phyloP scores from a whole-genome alignment of 2,113 vertebrate species.

The Cranoglanis bouderius region DNA sequence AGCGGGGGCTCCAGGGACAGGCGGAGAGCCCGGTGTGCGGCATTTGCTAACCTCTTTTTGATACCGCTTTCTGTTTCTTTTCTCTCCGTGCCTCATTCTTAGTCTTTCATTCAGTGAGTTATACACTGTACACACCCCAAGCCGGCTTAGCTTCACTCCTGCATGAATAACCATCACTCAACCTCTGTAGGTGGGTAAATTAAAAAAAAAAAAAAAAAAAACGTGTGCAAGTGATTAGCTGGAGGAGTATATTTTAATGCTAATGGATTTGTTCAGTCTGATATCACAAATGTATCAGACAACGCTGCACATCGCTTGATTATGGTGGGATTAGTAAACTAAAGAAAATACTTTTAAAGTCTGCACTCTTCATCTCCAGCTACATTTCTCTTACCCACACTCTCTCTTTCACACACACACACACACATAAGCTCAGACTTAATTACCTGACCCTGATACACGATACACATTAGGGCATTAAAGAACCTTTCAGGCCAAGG shows the following conservation, averaged over 20 bases:
- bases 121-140: not conserved
- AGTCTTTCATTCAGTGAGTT: slow-evolving; percentile 13
- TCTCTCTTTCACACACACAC: not conserved
- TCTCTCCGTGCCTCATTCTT: not conserved
- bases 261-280: not conserved
- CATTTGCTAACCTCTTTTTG: slow-evolving; percentile 57
- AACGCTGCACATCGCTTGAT: not conserved
- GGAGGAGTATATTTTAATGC: not conserved
- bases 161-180: not conserved
- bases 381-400: no score
- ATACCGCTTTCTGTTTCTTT: slow-evolving; percentile 44
- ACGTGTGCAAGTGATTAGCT: not conserved
- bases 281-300: not conserved
- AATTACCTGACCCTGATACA: slow-evolving; percentile 48
- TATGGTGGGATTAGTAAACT: not conserved
- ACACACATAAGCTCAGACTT: slow-evolving; percentile 12
- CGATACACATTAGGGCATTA: slow-evolving; percentile 50
- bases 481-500: slow-evolving; percentile 60
- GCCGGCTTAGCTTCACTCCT: not conserved
- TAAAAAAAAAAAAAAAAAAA: not conserved
- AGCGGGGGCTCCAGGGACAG: slow-evolving; percentile 55
- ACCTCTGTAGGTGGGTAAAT: not conserved
- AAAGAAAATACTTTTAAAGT: not conserved
- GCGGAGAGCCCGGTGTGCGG: slow-evolving; percentile 30
- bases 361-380: not conserved